Base-by-base conservation (phyloP, 2,888 invertebrate species). In the Clitarchus hookeri region DNA sequence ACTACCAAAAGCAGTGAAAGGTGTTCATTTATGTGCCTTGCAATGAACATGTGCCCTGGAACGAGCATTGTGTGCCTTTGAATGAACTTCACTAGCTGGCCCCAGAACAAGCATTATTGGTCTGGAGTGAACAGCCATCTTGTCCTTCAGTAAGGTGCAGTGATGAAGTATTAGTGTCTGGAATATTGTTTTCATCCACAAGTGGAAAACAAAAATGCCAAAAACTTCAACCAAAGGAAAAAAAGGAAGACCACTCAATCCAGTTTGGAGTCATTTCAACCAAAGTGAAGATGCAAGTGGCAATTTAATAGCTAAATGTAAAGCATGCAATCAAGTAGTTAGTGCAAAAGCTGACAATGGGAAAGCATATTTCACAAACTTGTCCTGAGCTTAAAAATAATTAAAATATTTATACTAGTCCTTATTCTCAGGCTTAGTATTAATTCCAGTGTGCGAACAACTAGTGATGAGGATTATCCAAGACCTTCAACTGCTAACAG, bases 331-430 rank as follows among this genome's bases (percentile, higher is more conserved):
- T 65, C 65, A 19, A 65, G 19, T 65, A 65, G 65, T 65, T 6
- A 65, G 65, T 65, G 65, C 65, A 65, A 65, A 65, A 48, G 65
- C 65, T 65, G 23, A 65, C 19, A 65, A 65, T 16, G 11, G 65
- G 65, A 19, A 65, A 65, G 65, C 65, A 65, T 65, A 65, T 65
- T 65, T 65, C 65, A 65, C 65, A 65, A 65, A 65, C 65, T 65
- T 65, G 65, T 65, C 23, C n/a, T n/a, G n/a, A 65, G 23, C 65
- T 65, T 65, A 65, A 65, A 12, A 65, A 65, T 6, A 65, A 65
- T 65, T 65, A 65, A 19, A 65, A 65, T 23, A 65, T 65, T 65
- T 16, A 65, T 65, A 65, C 65, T 16, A 16, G 23, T 19, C 23
- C 65, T 65, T 65, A 16, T 65, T 65, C 65, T 65, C 19, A 65